These are phyloP conservation scores for Phrynosoma platyrhinos DNA, from an alignment of 2,113 vertebrate species.

Conservation along the genomic window DNA sequence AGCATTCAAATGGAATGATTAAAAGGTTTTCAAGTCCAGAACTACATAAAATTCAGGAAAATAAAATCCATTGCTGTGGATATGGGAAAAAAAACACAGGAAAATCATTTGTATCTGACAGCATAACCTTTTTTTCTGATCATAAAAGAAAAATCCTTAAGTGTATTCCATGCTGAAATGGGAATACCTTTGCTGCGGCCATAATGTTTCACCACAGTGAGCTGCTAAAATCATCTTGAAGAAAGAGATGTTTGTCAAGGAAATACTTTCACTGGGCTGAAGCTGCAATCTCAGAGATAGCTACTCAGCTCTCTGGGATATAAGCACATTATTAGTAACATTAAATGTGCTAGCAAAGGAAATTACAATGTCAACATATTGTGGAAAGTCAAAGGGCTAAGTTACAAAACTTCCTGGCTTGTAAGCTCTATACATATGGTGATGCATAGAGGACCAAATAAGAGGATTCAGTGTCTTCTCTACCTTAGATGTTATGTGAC, in stretches of 20 bases:
- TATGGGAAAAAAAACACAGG: neutral
- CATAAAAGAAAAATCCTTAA: neutral
- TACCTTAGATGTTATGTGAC: neutral
- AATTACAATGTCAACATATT: neutral
- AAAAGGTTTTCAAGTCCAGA: neutral
- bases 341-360: neutral
- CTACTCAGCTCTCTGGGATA: neutral
- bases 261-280: neutral
- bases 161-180: neutral
- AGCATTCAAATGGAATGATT: neutral
- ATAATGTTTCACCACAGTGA: neutral
- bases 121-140: conserved; percentile 17
- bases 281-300: neutral
- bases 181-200: conserved; percentile 14
- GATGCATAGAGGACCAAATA: no score
- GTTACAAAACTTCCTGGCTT: neutral
- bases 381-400: neutral
- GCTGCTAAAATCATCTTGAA: neutral
- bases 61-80: conserved; percentile 19
- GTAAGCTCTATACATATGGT: neutral
- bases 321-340: neutral
- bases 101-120: neutral
- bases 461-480: neutral
- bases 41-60: conserved; percentile 14
- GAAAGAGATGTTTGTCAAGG: neutral